Evolutionary conservation across 2,888 invertebrate genomes (phyloP), one percentile per base, ranked within the genome.

Genomic region (Halictus quadricinctus): DNA sequence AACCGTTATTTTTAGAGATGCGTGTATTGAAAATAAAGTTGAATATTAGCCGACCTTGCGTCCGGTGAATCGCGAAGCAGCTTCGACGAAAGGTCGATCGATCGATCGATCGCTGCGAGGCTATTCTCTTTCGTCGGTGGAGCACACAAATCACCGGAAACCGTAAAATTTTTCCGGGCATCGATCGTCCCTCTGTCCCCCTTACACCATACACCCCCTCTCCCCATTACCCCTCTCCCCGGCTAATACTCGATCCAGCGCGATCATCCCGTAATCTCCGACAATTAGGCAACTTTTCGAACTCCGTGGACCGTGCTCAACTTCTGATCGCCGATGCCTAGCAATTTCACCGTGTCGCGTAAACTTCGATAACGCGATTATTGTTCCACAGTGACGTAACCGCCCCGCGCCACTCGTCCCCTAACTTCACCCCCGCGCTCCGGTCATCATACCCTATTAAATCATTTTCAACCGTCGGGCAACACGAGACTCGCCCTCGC

Each of bases 11-110:
- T 88, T 85, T 82, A 83, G 83, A 76, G 29, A 46, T 76, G 70
- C 64, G 74, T 76, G 79, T 74, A 82, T 80, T 73, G 72, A 88
- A 87, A 87, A 87, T 79, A 83, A 81, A 88, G 80, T 88, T 82
- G 83, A 85, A 84, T 85, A 84, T 88, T 88, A 82, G 69, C 72
- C 79, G 82, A 85, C 83, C 83, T 87, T 85, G 88, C 72, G 69
- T 76, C 78, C 29, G 74, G 79, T 72, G 85, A 85, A 88, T 85
- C 81, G 79, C 79, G 76, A 87, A 21, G 75, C 58, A 79, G 72
- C 84, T 82, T 85, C 73, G 64, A 81, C 50, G 80, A 82, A 79
- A 87, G 83, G 73, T 84, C 81, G 82, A 79, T 84, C 81, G 82
- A 79, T 88, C 85, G 82, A 85, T 85, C 81, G 64, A 36, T 69